Base-by-base conservation (phyloP, 2,888 invertebrate genomes). In the Tetranychus truncatus region DNA sequence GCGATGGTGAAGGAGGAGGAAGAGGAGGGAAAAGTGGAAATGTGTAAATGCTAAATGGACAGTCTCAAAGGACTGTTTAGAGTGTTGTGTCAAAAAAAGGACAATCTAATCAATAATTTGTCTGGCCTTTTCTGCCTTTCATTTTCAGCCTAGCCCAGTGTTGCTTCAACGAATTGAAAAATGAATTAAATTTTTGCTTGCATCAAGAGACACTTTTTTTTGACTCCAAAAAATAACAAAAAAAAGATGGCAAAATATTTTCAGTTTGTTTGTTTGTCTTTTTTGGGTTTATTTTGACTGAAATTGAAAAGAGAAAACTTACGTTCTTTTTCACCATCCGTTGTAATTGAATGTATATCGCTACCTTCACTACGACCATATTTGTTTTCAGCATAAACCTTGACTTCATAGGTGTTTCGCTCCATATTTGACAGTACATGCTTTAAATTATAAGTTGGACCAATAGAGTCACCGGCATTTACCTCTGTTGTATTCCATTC, bases 91-190 rank as follows among this genome's bases (percentile, higher is more conserved):
- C 6, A 11, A 24, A 69, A 20, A 24, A 24, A 9, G 67, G 69
- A 20, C 20, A 69, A 69, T 69, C 69, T 69, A 24, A 69, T 69
- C 69, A 69, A 69, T 24, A 24, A 11, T 69, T 24, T 24, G 34
- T 20, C 69, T 24, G 34, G 34, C 34, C 5, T 34, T 34, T 34
- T 24, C 24, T 34, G 34, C 34, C 34, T 34, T 34, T 34, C 34
- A 34, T 34, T 34, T 34, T 34, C 34, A 34, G 34, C 34, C 34
- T 34, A 34, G 3, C 34, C 34, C 34, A 34, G 34, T 34, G 34
- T 34, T 34, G 34, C 34, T 34, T 34, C 34, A 34, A 34, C 34
- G 34, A 34, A 34, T 34, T 34, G 34, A 34, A 34, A 34, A 34
- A 34, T 34, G 34, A 34, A 34, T 34, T 34, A 34, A 34, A 34